Conservation (phyloP, 2,888 invertebrate genomes). For the Venustoraphidia nigricollis region DNA sequence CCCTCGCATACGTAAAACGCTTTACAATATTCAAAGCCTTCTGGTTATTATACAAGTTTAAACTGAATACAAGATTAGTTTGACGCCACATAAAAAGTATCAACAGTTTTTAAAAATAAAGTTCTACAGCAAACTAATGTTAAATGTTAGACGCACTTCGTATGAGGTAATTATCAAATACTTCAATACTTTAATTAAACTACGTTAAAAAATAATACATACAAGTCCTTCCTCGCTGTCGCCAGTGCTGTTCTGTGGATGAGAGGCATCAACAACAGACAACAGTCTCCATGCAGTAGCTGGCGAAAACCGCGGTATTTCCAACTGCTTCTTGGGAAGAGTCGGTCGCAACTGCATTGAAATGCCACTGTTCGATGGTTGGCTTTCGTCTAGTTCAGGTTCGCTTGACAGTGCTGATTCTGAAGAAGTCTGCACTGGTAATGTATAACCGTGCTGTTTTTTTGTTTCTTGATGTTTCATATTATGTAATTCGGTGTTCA, state of each 20-base stretch:
- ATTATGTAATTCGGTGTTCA: too few relatives aligned
- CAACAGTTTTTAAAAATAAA: too few relatives aligned
- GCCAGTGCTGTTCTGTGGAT: constrained; percentile 14
- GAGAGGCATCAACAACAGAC: constrained; percentile 39
- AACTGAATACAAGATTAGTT: too few relatives aligned
- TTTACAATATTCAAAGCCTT: too few relatives aligned
- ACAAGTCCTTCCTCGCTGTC: constrained; percentile 21
- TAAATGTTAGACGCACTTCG: too few relatives aligned
- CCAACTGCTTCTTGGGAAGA: constrained; percentile 60
- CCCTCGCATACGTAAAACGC: too few relatives aligned
- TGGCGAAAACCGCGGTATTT: constrained; percentile 68
- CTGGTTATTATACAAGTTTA: too few relatives aligned
- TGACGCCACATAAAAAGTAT: too few relatives aligned
- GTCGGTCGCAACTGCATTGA: constrained; percentile 61
- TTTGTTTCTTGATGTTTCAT: constrained; percentile 6
- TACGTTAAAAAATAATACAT: neutral
- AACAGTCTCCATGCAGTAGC: constrained; percentile 69
- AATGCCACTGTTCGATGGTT: constrained; percentile 39
- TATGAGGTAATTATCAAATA: constrained; percentile 8
- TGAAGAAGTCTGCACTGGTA: constrained; percentile 25
- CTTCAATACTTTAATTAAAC: neutral
- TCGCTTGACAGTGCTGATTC: constrained; percentile 41
- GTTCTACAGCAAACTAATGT: too few relatives aligned
- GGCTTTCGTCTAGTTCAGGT: constrained; percentile 25
- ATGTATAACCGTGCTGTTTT: constrained; percentile 12